Evolutionary conservation across 2,113 vertebrate species (phyloP), one percentile per base, ranked within the genome.

Genomic region (Phylloscopus whistleri): DNA sequence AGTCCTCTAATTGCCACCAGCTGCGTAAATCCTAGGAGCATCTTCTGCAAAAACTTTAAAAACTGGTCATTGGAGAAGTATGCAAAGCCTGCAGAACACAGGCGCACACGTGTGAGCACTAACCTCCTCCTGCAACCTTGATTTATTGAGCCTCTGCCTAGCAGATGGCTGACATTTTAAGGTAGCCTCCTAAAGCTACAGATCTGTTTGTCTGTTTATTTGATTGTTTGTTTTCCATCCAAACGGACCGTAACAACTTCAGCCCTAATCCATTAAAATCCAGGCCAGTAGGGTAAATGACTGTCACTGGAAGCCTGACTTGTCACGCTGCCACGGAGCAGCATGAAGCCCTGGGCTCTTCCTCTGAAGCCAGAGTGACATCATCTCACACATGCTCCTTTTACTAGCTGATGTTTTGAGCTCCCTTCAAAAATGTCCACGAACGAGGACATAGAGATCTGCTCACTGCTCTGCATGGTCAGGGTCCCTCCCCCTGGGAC

Each of bases 51-150:
- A 97, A 95, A 53, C 80, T 97, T 93, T 80, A 96, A 95, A 96
- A 97, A 63, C 26, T 39, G 86, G 94, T 97, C 97, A 97, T 87
- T 94, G 95, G 95, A 97, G 96, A 98, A 97, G 94, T 93, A 97
- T 94, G 94, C 92, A 48, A 73, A 86, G 94, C 88, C 96, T 96
- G 93, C 96, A 96, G 96, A 97, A 94, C 76, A 89, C 72, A 95
- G 33, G 23, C 22, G 1, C 52, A 48, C 80, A 84, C 27, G 67
- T 91, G 84, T 58, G 75, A 0, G 0, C 58, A 3, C 62, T 35
- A 67, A 83, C 88, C 94, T 82, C 72, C 76, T 92, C 91, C 84
- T 88, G 80, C 79, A 84, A 85, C 89, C 53, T 84, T 96, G 95
- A 95, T 96, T 97, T 97, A 95, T 89, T 39, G 90, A 95, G 78